These are phyloP conservation scores for Brachyhypopomus gauderio DNA, from an alignment of 2,113 vertebrate genomes.

Conservation along the genomic window DNA sequence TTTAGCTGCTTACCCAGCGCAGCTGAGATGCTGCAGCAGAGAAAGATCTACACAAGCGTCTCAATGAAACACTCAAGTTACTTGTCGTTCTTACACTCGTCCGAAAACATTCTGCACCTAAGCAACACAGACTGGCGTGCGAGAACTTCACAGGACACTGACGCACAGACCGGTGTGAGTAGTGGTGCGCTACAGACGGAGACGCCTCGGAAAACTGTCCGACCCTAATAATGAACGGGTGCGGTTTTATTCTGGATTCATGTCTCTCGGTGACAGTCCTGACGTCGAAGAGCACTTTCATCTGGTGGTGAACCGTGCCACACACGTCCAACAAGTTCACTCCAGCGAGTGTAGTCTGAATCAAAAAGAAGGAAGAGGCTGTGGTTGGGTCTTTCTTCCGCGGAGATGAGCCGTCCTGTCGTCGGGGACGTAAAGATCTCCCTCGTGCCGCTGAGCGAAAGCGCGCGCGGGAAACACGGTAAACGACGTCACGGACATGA, in stretches of 20 bases:
- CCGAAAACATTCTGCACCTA: neutral
- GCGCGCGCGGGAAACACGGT: neutral
- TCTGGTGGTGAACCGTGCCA: too few relatives aligned
- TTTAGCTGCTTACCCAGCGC: neutral
- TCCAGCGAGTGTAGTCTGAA: too few relatives aligned
- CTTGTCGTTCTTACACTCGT: neutral
- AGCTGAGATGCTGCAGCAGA: neutral
- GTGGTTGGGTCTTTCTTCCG: neutral
- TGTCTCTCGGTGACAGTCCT: too few relatives aligned
- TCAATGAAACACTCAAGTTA: neutral
- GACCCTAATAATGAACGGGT: too few relatives aligned
- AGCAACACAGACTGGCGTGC: neutral
- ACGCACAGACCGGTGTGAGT: constrained; percentile 33
- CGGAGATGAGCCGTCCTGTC: neutral
- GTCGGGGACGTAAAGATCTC: neutral
- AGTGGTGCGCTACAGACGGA: too few relatives aligned
- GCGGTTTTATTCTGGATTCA: too few relatives aligned
- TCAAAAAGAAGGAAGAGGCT: too few relatives aligned
- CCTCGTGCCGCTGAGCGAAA: neutral
- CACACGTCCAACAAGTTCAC: too few relatives aligned
- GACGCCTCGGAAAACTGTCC: too few relatives aligned
- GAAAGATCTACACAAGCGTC: neutral
- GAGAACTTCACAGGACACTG: neutral
- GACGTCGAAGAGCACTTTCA: too few relatives aligned
- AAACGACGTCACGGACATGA: neutral